Evolutionary conservation across 2,888 invertebrate genomes (phyloP).

Genomic region (Philereme vetulata): DNA sequence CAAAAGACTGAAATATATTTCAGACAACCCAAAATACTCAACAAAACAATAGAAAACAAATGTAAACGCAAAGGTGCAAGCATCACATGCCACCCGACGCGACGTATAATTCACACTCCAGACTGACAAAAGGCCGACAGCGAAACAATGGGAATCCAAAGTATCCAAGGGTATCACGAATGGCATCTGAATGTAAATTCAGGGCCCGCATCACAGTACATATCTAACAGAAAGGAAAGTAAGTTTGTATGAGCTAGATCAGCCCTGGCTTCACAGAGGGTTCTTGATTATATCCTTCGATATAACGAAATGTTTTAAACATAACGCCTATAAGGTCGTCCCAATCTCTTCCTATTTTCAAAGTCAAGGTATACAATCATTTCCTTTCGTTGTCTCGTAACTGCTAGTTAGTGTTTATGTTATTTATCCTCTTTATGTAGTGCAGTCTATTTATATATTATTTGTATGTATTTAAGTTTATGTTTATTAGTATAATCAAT

Average conservation of each 20-base stretch:
- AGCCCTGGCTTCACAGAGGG: neutral
- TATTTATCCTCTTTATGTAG: no score
- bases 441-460: no score
- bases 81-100: constrained; percentile 8
- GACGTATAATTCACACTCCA: constrained; percentile 30
- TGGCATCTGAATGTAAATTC: constrained; percentile 37
- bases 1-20: neutral
- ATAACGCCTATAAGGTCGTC: no score
- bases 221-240: constrained; percentile 11
- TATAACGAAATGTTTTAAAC: no score
- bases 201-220: constrained; percentile 21
- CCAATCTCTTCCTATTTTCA: no score
- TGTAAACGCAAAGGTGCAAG: neutral
- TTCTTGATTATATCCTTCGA: no score
- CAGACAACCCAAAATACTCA: neutral
- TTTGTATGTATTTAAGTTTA: no score
- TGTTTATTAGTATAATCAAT: no score
- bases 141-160: constrained; percentile 37
- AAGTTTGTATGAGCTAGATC: no score
- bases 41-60: constrained; percentile 3
- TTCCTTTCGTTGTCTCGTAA: no score
- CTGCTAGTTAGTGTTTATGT: no score
- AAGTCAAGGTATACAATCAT: no score
- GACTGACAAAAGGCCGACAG: constrained; percentile 29
- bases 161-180: constrained; percentile 39